Conservation (phyloP, 2,797 vertebrate species). For the Halcyon smyrnensis region DNA sequence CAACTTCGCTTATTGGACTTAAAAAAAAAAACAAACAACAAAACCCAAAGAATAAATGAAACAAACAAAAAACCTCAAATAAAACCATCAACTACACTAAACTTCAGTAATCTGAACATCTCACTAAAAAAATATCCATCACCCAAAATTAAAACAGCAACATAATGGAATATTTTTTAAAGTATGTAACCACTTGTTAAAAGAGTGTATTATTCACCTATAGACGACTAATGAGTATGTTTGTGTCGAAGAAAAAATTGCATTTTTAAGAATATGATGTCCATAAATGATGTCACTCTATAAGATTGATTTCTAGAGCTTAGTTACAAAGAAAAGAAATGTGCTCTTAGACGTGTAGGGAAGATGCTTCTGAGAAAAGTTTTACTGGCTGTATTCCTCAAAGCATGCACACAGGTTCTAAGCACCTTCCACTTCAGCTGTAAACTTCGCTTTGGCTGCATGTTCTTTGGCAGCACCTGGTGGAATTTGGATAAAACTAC, state of each 20-base stretch:
- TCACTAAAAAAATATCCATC: neutral
- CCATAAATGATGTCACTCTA: neutral
- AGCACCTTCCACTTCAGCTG: conserved; percentile 29
- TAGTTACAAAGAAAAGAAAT: neutral
- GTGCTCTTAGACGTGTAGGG: fast-evolving
- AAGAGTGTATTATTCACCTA: neutral
- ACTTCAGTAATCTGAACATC: neutral
- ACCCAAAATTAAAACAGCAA: neutral
- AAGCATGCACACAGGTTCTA: neutral
- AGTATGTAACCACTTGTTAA: neutral
- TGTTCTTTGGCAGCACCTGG: conserved; percentile 88
- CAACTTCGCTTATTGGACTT: neutral
- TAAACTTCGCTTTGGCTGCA: conserved; percentile 65
- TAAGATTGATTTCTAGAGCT: neutral
- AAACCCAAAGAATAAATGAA: no score
- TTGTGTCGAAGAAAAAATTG: neutral
- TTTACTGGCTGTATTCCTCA: neutral
- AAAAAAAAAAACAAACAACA: fast-evolving
- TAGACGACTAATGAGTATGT: neutral
- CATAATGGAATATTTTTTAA: neutral
- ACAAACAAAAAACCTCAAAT: no score
- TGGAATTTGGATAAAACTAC: conserved; percentile 83
- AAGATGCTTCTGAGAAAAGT: neutral
- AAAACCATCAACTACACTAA: neutral
- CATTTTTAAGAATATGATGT: neutral